Evolutionary conservation across 1,140 invertebrate species (phyloP), one percentile per base, ranked within the genome.

Genomic region (Dendroctonus valens): DNA sequence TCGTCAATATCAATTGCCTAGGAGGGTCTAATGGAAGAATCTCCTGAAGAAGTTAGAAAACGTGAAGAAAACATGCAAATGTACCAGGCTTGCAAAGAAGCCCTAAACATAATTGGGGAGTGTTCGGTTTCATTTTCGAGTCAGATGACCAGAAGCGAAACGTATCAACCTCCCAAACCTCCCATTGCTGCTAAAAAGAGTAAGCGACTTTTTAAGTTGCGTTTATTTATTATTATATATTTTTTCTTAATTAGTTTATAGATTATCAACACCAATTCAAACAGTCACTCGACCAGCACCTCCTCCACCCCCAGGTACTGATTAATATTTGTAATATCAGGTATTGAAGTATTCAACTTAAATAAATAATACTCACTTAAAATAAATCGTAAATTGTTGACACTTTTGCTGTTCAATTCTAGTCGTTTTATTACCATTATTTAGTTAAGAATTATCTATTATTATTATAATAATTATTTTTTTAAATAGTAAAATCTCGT

Each of bases 71-170:
- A 98, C 87, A 81, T 99, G 71, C 87, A 96, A 65, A 99, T 99
- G 96, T 99, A 99, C 82, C 96, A 99, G 78, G 96, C 97, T 12
- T 99, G 96, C 79, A 99, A 99, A 82, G 96, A 99, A 81, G 94
- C 97, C 11, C 81, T 99, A 62, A 85, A 87, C 74, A 99, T 99
- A 70, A 99, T 99, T 79, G 93, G 94, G 65, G 97, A 99, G 80
- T 96, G 99, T 39, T 95, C 94, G 8, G 44, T 65, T 6, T 48
- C 41, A 8, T 65, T 62, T 69, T 44, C 68, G 15, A 57, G 59
- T 48, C 39, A 57, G 12, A 38, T 40, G 51, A 49, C 38, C 49
- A 52, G 42, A 7, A 51, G 8, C 5, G 50, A 53, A 14, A 8
- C 42, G 7, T 62, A 42, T 38, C 12, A 15, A 37, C 39, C 14